Base-by-base conservation (phyloP, 2,888 invertebrate genomes). In the Agrochola lychnidis region DNA sequence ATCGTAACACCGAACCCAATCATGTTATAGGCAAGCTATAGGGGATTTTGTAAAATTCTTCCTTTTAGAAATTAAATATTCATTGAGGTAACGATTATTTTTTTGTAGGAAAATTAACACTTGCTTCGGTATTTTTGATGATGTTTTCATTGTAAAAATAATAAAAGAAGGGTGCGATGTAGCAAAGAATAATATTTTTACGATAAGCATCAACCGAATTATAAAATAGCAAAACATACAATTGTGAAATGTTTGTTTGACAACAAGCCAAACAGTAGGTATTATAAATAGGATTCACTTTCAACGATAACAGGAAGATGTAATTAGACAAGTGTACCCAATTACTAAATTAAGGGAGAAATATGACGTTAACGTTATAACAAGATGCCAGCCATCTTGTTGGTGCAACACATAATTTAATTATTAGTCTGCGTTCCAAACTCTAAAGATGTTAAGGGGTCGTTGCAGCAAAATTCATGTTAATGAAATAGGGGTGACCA, bases 1-100 rank as follows among this genome's bases (percentile, higher is more conserved):
- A 83, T 75, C 81, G 70, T 79, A 76, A 66, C 53, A 62, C 59
- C 68, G 74, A 48, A 53, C 80, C 62, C 73, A 68, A 82, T 70
- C 62, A 71, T 61, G n/a, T 72, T 70, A 56, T 42, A 59, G 62
- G 36, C 40, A 73, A 36, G 64, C 51, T 48, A n/a, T 22, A 36
- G 64, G 19, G 48, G 30, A 67, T 66, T 72, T 63, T 30, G 6
- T 56, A 67, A 69, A 59, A 45, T 40, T 36, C 7, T 62, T 59
- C 25, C 40, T 25, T 45, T 48, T 19, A 10, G 10, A 73, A 69
- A 81, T 85, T 53, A 66, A 83, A 73, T 69, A 71, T 77, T 71
- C 42, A 71, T 72, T 51, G n/a, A 25, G 30, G 61, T 36, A 51
- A 45, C 12, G 40, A 67, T 57, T 25, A 42, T 42, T 79, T 73